Base-by-base conservation (phyloP, 2,888 invertebrate species). In the Lasioglossum vierecki region DNA sequence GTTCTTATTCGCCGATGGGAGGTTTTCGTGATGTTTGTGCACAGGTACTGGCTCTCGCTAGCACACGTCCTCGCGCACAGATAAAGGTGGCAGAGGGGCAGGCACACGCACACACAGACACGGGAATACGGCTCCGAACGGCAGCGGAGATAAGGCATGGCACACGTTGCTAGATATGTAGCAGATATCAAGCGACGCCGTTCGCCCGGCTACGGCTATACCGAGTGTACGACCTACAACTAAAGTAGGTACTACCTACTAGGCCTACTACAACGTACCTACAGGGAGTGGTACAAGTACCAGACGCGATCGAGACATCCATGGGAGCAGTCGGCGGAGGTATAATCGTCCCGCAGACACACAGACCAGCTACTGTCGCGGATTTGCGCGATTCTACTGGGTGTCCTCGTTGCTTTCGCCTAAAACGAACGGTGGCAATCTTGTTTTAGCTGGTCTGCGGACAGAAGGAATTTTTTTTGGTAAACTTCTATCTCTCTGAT, bases 111-210 rank as follows among this genome's bases (percentile, higher is more conserved):
- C 74, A 60, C 68, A 71, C 82, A 57, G 60, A 53, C 85, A 72
- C 72, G 85, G 82, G 86, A 84, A 86, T 76, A 82, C 83, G 77
- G 85, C 90, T 85, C 81, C 89, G 90, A 91, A 91, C 92, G 90
- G 92, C 92, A 91, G 89, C 90, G 84, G 87, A 94, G 94, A 94
- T 94, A 94, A 94, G 93, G 91, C 93, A 92, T 93, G 93, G 93
- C 94, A 93, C 93, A 94, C 94, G 94, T 94, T 94, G 90, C 93
- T 93, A 94, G 94, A 94, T 94, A 94, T 93, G 93, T 94, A 93
- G 88, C 93, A 92, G 94, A 94, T 94, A 94, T 92, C 92, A 80
- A 87, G 80, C 89, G 89, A 90, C 90, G 90, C 79, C 86, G 88
- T 89, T 87, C 85, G 85, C 83, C 83, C 39, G 72, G 83, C 85